Base-by-base conservation (phyloP, 1,140 invertebrate species). In the Ladona fulva region DNA sequence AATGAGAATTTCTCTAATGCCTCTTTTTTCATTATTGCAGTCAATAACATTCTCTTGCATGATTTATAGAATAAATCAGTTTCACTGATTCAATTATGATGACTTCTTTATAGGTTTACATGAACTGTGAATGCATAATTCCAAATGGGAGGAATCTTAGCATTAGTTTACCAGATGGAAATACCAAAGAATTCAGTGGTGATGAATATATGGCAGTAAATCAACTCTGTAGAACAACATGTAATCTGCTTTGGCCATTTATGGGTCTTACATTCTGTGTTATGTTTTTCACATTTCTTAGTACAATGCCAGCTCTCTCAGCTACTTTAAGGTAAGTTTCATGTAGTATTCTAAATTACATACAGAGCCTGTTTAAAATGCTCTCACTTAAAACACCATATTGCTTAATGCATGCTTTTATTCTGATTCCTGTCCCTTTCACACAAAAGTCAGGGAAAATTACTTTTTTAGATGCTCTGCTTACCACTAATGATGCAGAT, bases 231-330 rank as follows among this genome's bases (percentile, higher is more conserved):
- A 83, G 84, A 7, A 89, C 89, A 0, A 84, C 85, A 0, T 95
- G 93, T 82, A 85, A 85, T 1, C 87, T 89, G 78, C 83, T 94
- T 76, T 90, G 89, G 82, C 82, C 91, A 0, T 94, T 94, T 84
- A 84, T 93, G 1, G 84, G 83, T 0, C 83, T 93, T 3, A 87
- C 92, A 19, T 93, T 93, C 81, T 83, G 92, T 8, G 86, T 91
- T 25, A 93, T 94, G 88, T 87, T 93, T 29, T 90, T 93, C 81
- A 93, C 92, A 0, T 94, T 95, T 82, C 83, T 93, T 0, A 89
- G 90, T 77, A 92, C 91, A 11, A 93, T 94, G 89, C 93, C 93
- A 0, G 91, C 92, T 0, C 84, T 94, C 0, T 91, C 92, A 0
- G 91, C 92, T 1, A 94, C 92, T 0, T 85, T 95, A 0, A 89